Percentiles rank a stretch among this genome's conserved stretches.
phyloP scores from a whole-genome alignment of 2,888 invertebrate genomes.

The Helobdella robusta region DNA sequence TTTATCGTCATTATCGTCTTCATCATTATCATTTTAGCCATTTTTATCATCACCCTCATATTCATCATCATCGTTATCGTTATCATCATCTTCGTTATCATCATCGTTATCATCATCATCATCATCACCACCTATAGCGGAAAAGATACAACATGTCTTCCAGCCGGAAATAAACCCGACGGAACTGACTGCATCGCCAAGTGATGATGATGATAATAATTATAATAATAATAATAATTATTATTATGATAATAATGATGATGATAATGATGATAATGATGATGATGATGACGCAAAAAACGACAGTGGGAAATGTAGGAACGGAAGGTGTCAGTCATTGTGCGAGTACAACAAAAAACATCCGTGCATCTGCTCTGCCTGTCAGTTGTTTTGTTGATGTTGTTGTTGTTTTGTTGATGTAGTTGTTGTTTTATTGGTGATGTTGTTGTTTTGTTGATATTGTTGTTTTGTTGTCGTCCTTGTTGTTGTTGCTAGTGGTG shows the following conservation, averaged over 20 bases:
- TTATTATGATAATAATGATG: constrained; percentile 18
- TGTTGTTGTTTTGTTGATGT: too few species aligned
- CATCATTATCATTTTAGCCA: too few species aligned
- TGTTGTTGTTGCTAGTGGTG: too few species aligned
- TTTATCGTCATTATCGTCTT: too few species aligned
- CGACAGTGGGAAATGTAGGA: constrained; percentile 60
- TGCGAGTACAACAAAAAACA: constrained; percentile 73
- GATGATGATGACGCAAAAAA: neutral
- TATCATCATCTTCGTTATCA: neutral
- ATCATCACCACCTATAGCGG: neutral
- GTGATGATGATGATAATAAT: constrained; percentile 21
- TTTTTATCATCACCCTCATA: neutral
- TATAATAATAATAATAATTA: constrained; percentile 22
- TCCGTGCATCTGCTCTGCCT: constrained; percentile 91
- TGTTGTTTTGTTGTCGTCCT: too few species aligned
- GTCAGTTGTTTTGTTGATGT: too few species aligned
- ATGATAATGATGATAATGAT: constrained; percentile 6
- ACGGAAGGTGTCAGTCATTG: constrained; percentile 84
- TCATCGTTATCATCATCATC: neutral
- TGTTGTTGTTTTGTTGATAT: too few species aligned
- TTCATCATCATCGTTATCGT: neutral
- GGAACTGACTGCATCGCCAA: constrained; percentile 1
- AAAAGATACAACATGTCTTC: neutral
- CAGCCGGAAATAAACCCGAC: constrained; percentile 4
- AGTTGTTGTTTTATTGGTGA: too few species aligned